phyloP scores from a whole-genome alignment of 2,113 vertebrate species.

The Pelusios castaneus region DNA sequence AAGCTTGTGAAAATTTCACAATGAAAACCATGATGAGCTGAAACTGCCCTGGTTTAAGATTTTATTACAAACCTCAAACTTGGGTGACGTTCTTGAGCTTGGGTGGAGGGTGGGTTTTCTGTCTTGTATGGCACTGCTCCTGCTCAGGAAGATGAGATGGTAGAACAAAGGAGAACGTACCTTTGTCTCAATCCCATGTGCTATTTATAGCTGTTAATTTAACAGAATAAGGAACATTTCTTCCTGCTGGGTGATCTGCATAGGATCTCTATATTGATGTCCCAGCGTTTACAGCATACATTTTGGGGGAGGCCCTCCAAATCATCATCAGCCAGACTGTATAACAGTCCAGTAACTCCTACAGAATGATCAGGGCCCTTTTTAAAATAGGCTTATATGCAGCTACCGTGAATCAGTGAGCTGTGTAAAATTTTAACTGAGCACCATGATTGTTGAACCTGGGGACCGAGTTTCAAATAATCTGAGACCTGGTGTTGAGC shows the following conservation, averaged over 20 bases:
- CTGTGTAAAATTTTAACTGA: not conserved
- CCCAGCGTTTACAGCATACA: not conserved
- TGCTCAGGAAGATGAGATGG: not conserved
- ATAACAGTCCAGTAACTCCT: not conserved
- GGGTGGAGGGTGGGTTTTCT: not conserved
- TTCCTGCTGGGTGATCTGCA: not conserved
- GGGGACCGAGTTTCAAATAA: not conserved
- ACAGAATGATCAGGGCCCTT: not conserved
- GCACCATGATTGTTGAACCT: not conserved
- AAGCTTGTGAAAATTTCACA: not conserved
- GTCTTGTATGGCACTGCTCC: not conserved
- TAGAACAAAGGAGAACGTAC: not conserved
- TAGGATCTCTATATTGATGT: not conserved
- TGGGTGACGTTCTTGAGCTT: not conserved
- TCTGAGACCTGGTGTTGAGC: not conserved
- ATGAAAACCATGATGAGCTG: not conserved
- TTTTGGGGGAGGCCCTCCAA: not conserved
- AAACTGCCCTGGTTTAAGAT: not conserved
- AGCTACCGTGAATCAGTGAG: not conserved
- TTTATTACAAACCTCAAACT: not conserved
- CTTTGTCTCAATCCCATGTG: slow-evolving; percentile 4
- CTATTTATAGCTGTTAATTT: slow-evolving; percentile 23
- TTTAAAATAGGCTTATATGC: rapidly evolving
- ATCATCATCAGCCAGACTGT: not conserved
- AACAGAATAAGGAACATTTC: not conserved